Base-by-base conservation (phyloP, 1,140 invertebrate genomes). In the Callitettix versicolor region DNA sequence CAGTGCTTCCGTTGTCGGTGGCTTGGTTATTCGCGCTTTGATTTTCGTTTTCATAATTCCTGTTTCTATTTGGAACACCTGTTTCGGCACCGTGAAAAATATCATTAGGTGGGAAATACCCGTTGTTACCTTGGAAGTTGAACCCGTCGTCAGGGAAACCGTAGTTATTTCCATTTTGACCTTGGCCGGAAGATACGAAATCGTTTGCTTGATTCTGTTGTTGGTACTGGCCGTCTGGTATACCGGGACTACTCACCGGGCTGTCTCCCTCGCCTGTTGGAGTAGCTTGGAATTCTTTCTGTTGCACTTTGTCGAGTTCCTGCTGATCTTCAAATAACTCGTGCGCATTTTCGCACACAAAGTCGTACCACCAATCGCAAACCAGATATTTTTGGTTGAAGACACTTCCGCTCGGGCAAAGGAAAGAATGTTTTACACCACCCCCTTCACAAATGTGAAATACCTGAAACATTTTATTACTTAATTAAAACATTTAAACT, bases 361-460 rank as follows among this genome's bases (percentile, higher is more conserved):
- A 88, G 63, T 87, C 82, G 69, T 88, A 83, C 86, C 87, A 90
- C 86, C 86, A 90, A 5, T 89, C 86, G 60, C 87, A 90, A 5
- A 89, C 86, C 30, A 89, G 79, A 48, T 82, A 79, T 71, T 87
- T 79, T 68, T 91, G 87, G 64, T 86, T 83, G 66, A 89, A 90
- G n/a, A 90, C 80, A 0, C 87, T 90, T 47, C 87, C 86, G 67
- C 89, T 89, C 1, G 87, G 87, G 63, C 88, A 91, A 14, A 91
- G 73, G 65, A 90, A 90, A 58, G 79, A 67, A 86, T 85, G 58
- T 86, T 72, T 72, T 0, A 70, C 66, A 18, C 74, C 73, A 33
- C 73, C 71, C 3, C 65, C 67, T 62, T 78, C 75, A 55, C 77
- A 79, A 24, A 79, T 84, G 34, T 81, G 76, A 65, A 87, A 91